phyloP scores from a whole-genome alignment of 2,797 vertebrate species.

The Microctenopoma steveboyesi region DNA sequence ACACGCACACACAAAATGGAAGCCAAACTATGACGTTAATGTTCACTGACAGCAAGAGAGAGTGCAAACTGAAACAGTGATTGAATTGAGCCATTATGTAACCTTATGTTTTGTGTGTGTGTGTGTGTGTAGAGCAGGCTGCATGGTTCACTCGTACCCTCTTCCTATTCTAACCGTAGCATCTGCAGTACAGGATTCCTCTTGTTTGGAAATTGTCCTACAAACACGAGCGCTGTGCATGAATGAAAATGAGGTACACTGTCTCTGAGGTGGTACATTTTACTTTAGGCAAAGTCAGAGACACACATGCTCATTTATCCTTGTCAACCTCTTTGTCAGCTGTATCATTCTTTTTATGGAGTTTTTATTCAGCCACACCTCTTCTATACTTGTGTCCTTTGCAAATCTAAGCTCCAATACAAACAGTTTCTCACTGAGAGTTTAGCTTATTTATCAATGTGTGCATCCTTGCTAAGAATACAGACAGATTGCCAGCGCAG shows the following conservation, averaged over 20 bases:
- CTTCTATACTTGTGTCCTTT: not conserved
- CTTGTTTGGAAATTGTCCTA: not conserved
- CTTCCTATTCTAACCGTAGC: not conserved
- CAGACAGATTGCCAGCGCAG: slow-evolving; percentile 24
- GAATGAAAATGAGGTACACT: not conserved
- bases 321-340: not conserved
- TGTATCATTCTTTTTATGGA: slow-evolving; percentile 1
- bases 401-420: slow-evolving; percentile 12
- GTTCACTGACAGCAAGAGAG: slow-evolving; percentile 9
- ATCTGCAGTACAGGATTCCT: not conserved
- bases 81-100: slow-evolving; percentile 17
- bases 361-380: not conserved
- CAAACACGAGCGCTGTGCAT: not conserved
- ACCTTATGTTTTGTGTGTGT: slow-evolving; percentile 4
- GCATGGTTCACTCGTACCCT: not conserved
- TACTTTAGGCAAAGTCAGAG: not conserved
- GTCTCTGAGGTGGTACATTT: not conserved
- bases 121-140: not conserved
- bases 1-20: not conserved
- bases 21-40: slow-evolving; percentile 27
- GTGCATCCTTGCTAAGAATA: slow-evolving; percentile 30
- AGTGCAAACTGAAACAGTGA: slow-evolving; percentile 13
- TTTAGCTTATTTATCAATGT: slow-evolving; percentile 46
- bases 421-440: not conserved
- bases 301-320: not conserved